A percentile compares a stretch with the other conserved stretches of the same genome.
Conservation (phyloP, 2,888 invertebrate species). For the Clistopyga incitator region DNA sequence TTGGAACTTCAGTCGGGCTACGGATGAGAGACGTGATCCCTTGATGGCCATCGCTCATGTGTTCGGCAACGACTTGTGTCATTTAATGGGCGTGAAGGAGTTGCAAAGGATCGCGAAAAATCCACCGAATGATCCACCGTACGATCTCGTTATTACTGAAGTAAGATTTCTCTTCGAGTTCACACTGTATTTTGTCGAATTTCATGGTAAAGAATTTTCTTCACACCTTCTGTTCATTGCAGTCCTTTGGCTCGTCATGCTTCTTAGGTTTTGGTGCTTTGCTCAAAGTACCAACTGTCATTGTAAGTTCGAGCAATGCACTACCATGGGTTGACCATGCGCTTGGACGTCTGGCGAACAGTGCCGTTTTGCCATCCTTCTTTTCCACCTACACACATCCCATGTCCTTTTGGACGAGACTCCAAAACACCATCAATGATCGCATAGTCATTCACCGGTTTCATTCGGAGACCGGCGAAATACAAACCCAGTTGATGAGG, state of each 20-base stretch:
- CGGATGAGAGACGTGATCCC: slow-evolving; percentile 55
- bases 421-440: slow-evolving; percentile 59
- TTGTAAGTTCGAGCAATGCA: slow-evolving; percentile 85
- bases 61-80: slow-evolving; percentile 71
- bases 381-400: slow-evolving; percentile 60
- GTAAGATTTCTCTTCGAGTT: slow-evolving; percentile 54
- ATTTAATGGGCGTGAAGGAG: slow-evolving; percentile 68
- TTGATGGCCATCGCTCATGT: slow-evolving; percentile 49
- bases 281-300: slow-evolving; percentile 86
- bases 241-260: slow-evolving; percentile 87
- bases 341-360: slow-evolving; percentile 86
- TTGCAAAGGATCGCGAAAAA: slow-evolving; percentile 71
- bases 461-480: slow-evolving; percentile 53
- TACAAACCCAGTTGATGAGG: slow-evolving; percentile 69
- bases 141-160: slow-evolving; percentile 72
- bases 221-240: background rate
- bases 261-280: slow-evolving; percentile 86
- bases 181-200: background rate
- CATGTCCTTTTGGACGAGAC: slow-evolving; percentile 62
- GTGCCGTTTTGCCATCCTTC: slow-evolving; percentile 86
- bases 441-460: slow-evolving; percentile 34
- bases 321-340: slow-evolving; percentile 87
- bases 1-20: slow-evolving; percentile 56
- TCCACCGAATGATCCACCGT: slow-evolving; percentile 72
- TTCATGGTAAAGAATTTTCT: too few relatives aligned